Conservation (phyloP, 2,888 invertebrate genomes). For the Axea sp. region DNA sequence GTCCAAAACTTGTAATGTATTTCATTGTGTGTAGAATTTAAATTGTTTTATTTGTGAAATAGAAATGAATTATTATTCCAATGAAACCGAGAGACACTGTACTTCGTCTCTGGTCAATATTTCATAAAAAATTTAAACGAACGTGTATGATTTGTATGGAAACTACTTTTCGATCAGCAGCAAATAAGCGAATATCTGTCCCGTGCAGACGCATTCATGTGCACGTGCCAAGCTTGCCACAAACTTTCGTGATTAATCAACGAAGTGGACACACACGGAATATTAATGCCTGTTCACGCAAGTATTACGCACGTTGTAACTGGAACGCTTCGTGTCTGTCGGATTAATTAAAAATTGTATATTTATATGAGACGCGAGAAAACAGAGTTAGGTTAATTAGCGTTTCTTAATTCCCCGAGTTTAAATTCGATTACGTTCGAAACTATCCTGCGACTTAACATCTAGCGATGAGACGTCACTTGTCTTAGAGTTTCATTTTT, state of each 20-base stretch:
- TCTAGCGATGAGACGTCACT: slow-evolving; percentile 18
- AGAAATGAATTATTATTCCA: too few relatives aligned
- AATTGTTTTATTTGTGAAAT: too few relatives aligned
- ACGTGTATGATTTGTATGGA: too few relatives aligned
- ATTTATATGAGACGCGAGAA: slow-evolving; percentile 46
- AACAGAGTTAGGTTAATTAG: slow-evolving; percentile 17
- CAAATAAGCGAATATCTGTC: slow-evolving; percentile 49
- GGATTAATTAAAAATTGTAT: slow-evolving; percentile 58
- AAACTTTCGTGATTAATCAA: slow-evolving; percentile 60
- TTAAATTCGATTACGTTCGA: slow-evolving; percentile 27
- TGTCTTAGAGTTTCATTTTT: slow-evolving; percentile 5
- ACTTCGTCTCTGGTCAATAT: too few relatives aligned
- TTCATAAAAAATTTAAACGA: too few relatives aligned
- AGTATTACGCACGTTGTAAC: slow-evolving; percentile 49
- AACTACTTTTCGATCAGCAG: slow-evolving; percentile 48
- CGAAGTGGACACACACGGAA: slow-evolving; percentile 57
- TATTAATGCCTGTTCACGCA: slow-evolving; percentile 50
- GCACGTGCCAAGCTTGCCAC: slow-evolving; percentile 57
- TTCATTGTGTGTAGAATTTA: too few relatives aligned
- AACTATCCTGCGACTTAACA: slow-evolving; percentile 19
- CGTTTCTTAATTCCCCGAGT: slow-evolving; percentile 33
- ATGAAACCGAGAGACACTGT: too few relatives aligned
- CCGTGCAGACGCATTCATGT: slow-evolving; percentile 44
- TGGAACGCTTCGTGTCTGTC: slow-evolving; percentile 41
- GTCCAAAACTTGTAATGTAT: too few relatives aligned